Evolutionary conservation across 2,113 vertebrate genomes (phyloP).

Genomic region (Chaetodon trifascialis): DNA sequence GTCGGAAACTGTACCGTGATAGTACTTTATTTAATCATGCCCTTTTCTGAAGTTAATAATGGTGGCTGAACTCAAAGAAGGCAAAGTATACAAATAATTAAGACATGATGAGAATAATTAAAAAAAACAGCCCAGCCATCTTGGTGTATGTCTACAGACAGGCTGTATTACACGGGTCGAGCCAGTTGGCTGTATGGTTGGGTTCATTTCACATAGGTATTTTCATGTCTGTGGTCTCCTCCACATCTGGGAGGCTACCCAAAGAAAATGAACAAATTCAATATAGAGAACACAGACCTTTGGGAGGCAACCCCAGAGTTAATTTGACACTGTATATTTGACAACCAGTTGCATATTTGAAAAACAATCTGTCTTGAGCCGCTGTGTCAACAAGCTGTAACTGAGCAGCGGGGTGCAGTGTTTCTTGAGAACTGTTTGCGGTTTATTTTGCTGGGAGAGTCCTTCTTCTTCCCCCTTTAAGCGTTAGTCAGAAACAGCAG

Average conservation of each 20-base stretch:
- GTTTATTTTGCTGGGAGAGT: slow-evolving; percentile 74
- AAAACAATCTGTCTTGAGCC: slow-evolving; percentile 70
- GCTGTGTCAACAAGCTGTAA: slow-evolving; percentile 76
- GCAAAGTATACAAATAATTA: not conserved
- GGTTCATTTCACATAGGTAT: slow-evolving; percentile 51
- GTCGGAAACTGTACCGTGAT: slow-evolving; percentile 15
- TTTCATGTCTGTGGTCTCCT: slow-evolving; percentile 69
- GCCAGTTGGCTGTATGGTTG: slow-evolving; percentile 3
- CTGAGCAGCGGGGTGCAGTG: slow-evolving; percentile 44
- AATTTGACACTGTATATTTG: slow-evolving; percentile 72
- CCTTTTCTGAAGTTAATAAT: slow-evolving; percentile 2
- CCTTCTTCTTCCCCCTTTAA: slow-evolving; percentile 36
- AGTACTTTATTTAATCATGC: slow-evolving; percentile 7
- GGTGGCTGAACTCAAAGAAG: not conserved
- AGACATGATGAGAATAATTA: slow-evolving; percentile 23
- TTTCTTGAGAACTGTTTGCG: slow-evolving; percentile 58
- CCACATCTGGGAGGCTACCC: slow-evolving; percentile 68
- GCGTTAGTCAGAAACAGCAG: slow-evolving; percentile 17
- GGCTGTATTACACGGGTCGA: not conserved
- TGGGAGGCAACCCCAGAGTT: slow-evolving; percentile 61
- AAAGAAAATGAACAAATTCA: slow-evolving; percentile 70
- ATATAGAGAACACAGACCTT: slow-evolving; percentile 48
- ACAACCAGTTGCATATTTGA: slow-evolving; percentile 68
- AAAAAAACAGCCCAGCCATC: slow-evolving; percentile 2
- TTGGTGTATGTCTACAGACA: slow-evolving; percentile 4